phyloP scores from a whole-genome alignment of 1,140 invertebrate species.

The Nylanderia fulva region DNA sequence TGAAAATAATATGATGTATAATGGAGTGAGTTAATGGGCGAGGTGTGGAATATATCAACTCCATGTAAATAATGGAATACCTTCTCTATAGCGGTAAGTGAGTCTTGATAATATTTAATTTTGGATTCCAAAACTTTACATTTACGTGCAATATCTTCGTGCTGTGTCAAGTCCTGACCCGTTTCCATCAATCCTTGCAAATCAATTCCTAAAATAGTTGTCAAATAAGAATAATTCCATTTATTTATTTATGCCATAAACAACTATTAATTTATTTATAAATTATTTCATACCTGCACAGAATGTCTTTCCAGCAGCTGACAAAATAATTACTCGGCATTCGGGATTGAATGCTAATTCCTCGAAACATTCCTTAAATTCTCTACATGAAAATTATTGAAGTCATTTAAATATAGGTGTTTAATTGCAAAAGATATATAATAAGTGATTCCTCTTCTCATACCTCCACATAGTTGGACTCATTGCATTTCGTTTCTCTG shows the following conservation, averaged over 20 bases:
- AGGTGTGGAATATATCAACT: too few species aligned
- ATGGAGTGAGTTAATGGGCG: too few species aligned
- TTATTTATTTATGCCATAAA: too few species aligned
- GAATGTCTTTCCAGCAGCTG: conserved; percentile 93
- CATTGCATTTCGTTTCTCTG: conserved; percentile 95
- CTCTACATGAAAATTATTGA: conserved; percentile 89
- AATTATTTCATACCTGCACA: conserved; percentile 89
- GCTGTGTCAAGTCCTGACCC: conserved; percentile 87
- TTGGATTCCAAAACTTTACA: conserved; percentile 89
- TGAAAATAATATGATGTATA: too few species aligned
- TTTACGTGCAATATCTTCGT: conserved; percentile 93
- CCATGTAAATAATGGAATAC: conserved; percentile 79
- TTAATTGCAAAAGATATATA: conserved; percentile 39
- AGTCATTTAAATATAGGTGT: conserved; percentile 16
- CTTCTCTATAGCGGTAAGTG: conserved; percentile 92
- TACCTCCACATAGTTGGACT: conserved; percentile 94
- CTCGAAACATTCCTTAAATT: conserved; percentile 93
- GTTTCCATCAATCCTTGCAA: conserved; percentile 88
- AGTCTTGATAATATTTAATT: conserved; percentile 92
- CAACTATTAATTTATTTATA: not conserved
- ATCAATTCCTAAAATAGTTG: conserved; percentile 89
- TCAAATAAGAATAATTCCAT: not conserved
- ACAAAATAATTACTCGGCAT: conserved; percentile 94
- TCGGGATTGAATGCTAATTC: conserved; percentile 90
- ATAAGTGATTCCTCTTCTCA: conserved; percentile 82